Evolutionary conservation across 2,113 vertebrate species (phyloP).

Genomic region (Cyanoramphus novaezelandiae): DNA sequence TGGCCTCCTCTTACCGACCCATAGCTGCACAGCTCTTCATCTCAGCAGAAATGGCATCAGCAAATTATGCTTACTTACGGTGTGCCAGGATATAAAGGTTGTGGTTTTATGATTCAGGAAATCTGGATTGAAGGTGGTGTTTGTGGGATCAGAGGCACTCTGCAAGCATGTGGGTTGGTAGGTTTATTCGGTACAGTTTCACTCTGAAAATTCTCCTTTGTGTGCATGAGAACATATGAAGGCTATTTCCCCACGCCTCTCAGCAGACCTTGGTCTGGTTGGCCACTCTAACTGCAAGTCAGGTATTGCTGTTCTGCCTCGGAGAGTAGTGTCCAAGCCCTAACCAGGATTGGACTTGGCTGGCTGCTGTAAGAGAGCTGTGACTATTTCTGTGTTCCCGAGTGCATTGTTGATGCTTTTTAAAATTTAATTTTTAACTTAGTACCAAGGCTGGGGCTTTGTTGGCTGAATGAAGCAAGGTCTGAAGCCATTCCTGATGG

Average conservation of each 20-base stretch:
- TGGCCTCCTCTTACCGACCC: neutral
- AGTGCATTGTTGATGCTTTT: neutral
- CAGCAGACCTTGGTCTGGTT: neutral
- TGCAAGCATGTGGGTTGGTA: neutral
- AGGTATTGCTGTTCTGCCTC: neutral
- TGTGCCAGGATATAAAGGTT: neutral
- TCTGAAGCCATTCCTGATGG: neutral
- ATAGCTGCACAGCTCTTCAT: neutral
- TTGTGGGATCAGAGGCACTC: neutral
- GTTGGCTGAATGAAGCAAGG: neutral
- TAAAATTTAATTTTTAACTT: neutral
- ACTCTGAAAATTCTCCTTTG: neutral
- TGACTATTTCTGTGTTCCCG: neutral
- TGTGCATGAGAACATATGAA: neutral
- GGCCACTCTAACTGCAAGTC: neutral
- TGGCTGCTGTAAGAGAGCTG: neutral
- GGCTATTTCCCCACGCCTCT: rapidly evolving
- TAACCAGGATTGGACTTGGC: neutral
- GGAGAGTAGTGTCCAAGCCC: neutral
- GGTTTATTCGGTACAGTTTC: neutral
- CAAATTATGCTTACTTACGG: neutral
- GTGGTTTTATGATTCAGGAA: neutral
- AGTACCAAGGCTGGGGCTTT: neutral
- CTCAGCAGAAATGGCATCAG: neutral
- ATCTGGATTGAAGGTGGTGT: neutral